phyloP scores from a whole-genome alignment of 2,113 vertebrate genomes.

The Thomomys bottae region DNA sequence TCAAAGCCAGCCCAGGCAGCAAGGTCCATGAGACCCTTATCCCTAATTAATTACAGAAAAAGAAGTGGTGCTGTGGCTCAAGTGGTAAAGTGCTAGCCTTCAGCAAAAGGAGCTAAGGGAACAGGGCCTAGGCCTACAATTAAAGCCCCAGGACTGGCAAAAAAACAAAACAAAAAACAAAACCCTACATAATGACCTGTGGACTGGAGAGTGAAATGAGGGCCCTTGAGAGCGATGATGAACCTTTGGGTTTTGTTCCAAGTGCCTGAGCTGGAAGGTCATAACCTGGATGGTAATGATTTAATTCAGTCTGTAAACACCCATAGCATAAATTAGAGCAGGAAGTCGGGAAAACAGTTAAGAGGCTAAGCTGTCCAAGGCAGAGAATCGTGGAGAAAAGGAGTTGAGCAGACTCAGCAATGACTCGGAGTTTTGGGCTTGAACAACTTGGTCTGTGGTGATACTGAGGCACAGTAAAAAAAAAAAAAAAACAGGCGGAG shows the following conservation, averaged over 20 bases:
- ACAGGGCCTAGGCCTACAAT: no score
- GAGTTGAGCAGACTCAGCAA: neutral
- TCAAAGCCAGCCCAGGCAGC: no score
- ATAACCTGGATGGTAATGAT: neutral
- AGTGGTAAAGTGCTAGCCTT: no score
- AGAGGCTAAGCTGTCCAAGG: neutral
- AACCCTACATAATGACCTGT: neutral
- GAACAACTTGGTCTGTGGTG: neutral
- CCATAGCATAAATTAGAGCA: neutral
- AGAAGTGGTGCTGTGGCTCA: no score
- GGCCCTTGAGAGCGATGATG: neutral
- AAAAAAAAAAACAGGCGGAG: no score
- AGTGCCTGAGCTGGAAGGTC: neutral
- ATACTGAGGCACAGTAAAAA: neutral
- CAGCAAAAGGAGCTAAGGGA: no score
- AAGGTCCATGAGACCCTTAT: no score
- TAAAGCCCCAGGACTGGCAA: no score
- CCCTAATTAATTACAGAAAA: no score
- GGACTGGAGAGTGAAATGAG: neutral
- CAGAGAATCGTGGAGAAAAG: neutral
- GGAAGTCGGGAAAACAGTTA: neutral
- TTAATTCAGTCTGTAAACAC: neutral
- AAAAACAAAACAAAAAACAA: rapidly evolving
- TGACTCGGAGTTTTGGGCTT: neutral
- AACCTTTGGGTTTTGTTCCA: conserved; percentile 16